These are phyloP conservation scores for Rhingia campestris DNA, from an alignment of 2,888 invertebrate genomes.

Conservation along the genomic window DNA sequence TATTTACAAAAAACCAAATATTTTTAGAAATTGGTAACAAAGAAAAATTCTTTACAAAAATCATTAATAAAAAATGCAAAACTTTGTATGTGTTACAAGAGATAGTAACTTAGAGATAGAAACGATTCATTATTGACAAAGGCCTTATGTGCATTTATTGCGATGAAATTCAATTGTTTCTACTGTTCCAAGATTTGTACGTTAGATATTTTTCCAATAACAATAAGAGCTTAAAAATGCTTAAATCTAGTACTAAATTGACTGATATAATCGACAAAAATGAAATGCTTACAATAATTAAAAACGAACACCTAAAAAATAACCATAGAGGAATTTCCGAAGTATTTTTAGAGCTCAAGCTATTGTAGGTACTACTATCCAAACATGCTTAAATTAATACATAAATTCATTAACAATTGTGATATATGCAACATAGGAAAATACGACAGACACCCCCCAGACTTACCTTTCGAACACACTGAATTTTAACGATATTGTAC, in stretches of 20 bases:
- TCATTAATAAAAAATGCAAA: slow-evolving; percentile 31
- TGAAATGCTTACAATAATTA: slow-evolving; percentile 15
- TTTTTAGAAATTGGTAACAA: slow-evolving; percentile 18
- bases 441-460: not conserved
- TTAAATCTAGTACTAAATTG: slow-evolving; percentile 25
- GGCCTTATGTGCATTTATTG: slow-evolving; percentile 59
- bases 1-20: slow-evolving; percentile 46
- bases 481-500: slow-evolving; percentile 36
- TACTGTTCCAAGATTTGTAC: slow-evolving; percentile 48
- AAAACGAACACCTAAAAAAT: slow-evolving; percentile 33
- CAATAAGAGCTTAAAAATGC: slow-evolving; percentile 32
- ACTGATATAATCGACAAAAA: slow-evolving; percentile 37
- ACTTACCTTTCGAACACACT: slow-evolving; percentile 1
- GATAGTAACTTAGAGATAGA: slow-evolving; percentile 44
- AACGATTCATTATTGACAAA: slow-evolving; percentile 34
- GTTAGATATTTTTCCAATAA: slow-evolving; percentile 52
- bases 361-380: slow-evolving; percentile 26
- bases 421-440: slow-evolving; percentile 36
- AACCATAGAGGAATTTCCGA: slow-evolving; percentile 45
- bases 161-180: slow-evolving; percentile 19
- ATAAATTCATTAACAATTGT: slow-evolving; percentile 43
- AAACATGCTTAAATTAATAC: slow-evolving; percentile 39
- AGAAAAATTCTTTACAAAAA: slow-evolving; percentile 20
- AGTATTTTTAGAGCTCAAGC: slow-evolving; percentile 36
- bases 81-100: slow-evolving; percentile 4